Evolutionary conservation across 2,113 vertebrate genomes (phyloP), one percentile per base, ranked within the genome.

Genomic region (Percopsis transmontana): DNA sequence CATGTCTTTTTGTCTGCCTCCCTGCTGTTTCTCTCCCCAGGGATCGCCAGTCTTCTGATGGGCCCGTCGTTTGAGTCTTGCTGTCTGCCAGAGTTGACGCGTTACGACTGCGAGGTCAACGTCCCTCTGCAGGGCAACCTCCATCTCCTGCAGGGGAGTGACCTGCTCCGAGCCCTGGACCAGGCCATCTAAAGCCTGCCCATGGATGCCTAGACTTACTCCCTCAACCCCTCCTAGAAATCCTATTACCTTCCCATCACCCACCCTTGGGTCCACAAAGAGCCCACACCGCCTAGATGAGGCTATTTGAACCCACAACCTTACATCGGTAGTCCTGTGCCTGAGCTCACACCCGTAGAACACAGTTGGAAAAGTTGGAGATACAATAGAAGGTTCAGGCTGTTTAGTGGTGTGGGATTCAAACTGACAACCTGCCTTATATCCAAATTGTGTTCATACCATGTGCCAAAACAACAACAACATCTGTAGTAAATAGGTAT

Each of bases 91-190:
- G 94, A 99, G 90, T 77, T 99, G 92, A 99, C 97, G 0, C 93
- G 96, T 66, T 98, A 99, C 39, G 97, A 99, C 94, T 99, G 97
- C 71, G 97, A 99, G 92, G 97, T 99, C 82, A 99, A 99, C 13
- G 82, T 98, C 48, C 97, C 97, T 0, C 93, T 99, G 68, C 84
- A 94, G 68, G 96, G 95, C 52, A 95, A 88, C 83, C 94, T 95
- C 39, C 93, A 93, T 13, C 95, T 99, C 82, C 94, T 99, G 55
- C 97, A 99, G 85, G 97, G 97, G 74, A 90, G 95, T 2, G 97
- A 98, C 70, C 94, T 99, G 75, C 95, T 99, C 74, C 86, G 90
- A 84, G 97, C 96, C 0, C 92, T 99, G 82, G 97, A 99, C 90
- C 97, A 99, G 90, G 91, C 93, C 56, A 93, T 95, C 81, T 99